Conservation (phyloP, 2,797 vertebrate genomes). For the Argyrosomus regius region DNA sequence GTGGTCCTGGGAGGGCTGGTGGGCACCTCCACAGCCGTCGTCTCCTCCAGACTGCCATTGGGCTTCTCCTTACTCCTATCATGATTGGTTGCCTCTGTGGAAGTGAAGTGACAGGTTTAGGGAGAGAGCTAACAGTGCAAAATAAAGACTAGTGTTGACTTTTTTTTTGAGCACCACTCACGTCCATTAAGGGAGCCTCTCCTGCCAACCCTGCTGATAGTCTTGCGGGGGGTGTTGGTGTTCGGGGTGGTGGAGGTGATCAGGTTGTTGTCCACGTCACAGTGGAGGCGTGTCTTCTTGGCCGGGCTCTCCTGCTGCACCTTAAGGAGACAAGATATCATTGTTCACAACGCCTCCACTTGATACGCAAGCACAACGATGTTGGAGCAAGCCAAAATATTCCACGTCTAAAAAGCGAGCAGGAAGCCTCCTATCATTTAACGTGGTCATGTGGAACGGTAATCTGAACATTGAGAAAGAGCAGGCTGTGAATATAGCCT, state of each 20-base stretch:
- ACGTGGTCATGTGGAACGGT: too few species aligned
- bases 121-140: neutral
- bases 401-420: too few species aligned
- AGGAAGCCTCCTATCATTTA: too few species aligned
- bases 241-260: slow-evolving; percentile 92
- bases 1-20: slow-evolving; percentile 94
- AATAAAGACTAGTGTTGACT: rapidly evolving
- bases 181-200: slow-evolving; percentile 94
- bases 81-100: slow-evolving; percentile 91
- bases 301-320: slow-evolving; percentile 93
- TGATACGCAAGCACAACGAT: too few species aligned
- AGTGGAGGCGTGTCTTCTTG: slow-evolving; percentile 92
- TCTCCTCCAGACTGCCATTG: slow-evolving; percentile 94
- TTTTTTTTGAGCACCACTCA: slow-evolving; percentile 73
- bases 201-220: slow-evolving; percentile 89
- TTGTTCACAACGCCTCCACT: too few species aligned
- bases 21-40: slow-evolving; percentile 81
- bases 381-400: too few species aligned
- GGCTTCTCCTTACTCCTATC: slow-evolving; percentile 95
- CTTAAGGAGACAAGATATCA: slow-evolving; percentile 74
- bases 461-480: too few species aligned
- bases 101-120: neutral
- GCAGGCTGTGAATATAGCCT: too few species aligned
- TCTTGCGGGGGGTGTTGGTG: slow-evolving; percentile 88
- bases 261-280: slow-evolving; percentile 93